A percentile compares a stretch with the other conserved stretches of the same genome.
These are phyloP conservation scores for Melanostoma mellinum DNA, from an alignment of 2,888 invertebrate genomes.

Conservation along the genomic window DNA sequence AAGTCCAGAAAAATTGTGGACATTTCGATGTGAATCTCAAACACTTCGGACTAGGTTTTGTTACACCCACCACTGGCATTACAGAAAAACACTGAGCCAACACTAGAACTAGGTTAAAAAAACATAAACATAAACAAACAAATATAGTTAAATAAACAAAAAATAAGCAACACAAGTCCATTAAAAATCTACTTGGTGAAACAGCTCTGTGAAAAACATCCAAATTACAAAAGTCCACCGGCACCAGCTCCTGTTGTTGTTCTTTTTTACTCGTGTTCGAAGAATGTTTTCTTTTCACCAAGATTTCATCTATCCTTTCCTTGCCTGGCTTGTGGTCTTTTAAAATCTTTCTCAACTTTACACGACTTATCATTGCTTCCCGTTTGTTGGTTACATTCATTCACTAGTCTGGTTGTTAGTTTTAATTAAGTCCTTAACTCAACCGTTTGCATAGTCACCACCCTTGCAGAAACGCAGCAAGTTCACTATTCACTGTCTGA, in stretches of 20 bases:
- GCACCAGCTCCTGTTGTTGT: neutral
- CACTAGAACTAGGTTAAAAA: slow-evolving; percentile 79
- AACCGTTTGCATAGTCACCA: slow-evolving; percentile 2
- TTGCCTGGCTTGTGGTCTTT: slow-evolving; percentile 53
- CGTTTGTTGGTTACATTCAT: neutral
- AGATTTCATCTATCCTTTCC: slow-evolving; percentile 38
- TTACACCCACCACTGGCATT: slow-evolving; percentile 83
- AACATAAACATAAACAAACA: neutral
- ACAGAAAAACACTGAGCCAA: slow-evolving; percentile 83
- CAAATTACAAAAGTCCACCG: slow-evolving; percentile 62
- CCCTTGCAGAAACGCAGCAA: neutral
- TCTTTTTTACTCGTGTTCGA: slow-evolving; percentile 30
- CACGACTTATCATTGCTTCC: slow-evolving; percentile 72
- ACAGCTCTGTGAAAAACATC: slow-evolving; percentile 83
- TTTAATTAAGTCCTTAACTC: slow-evolving; percentile 39
- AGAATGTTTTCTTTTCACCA: slow-evolving; percentile 42
- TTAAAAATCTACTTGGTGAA: slow-evolving; percentile 78
- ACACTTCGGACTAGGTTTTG: slow-evolving; percentile 79
- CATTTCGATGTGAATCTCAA: slow-evolving; percentile 77
- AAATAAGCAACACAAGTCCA: neutral
- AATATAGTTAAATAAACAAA: neutral
- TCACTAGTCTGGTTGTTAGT: neutral
- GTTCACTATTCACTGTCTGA: no score
- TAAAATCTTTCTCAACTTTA: slow-evolving; percentile 73
- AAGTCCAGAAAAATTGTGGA: slow-evolving; percentile 74